These are phyloP conservation scores for Phaethon lepturus DNA, from an alignment of 2,113 vertebrate species.

Conservation along the genomic window DNA sequence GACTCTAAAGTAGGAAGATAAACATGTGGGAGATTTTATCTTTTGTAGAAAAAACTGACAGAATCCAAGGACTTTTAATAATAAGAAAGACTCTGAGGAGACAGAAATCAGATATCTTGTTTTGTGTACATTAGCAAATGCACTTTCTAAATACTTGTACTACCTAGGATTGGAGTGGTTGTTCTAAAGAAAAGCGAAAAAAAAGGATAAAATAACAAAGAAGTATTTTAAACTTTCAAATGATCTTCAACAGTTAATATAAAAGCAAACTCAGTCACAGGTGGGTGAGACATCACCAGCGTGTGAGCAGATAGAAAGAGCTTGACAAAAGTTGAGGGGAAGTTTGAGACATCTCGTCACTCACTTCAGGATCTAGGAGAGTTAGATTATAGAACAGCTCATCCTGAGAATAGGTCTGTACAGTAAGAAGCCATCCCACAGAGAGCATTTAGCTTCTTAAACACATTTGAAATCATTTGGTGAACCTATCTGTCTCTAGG, in stretches of 20 bases:
- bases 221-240: not conserved
- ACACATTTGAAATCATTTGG: not conserved
- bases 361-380: not conserved
- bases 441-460: not conserved
- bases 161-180: not conserved
- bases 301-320: not conserved
- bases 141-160: not conserved
- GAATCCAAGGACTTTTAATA: not conserved
- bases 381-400: not conserved
- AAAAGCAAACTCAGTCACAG: not conserved
- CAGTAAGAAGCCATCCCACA: not conserved
- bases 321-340: not conserved
- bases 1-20: not conserved
- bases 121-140: not conserved
- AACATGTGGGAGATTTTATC: not conserved
- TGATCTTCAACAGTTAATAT: not conserved
- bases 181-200: not conserved
- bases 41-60: not conserved
- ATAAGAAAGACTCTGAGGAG: not conserved
- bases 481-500: not conserved
- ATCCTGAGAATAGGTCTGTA: not conserved
- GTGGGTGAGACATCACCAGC: not conserved
- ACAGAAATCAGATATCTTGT: not conserved
- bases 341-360: not conserved
- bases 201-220: not conserved